Evolutionary conservation across 2,888 invertebrate genomes (phyloP), one percentile per base, ranked within the genome.

Genomic region (Cryptus viduatorius): DNA sequence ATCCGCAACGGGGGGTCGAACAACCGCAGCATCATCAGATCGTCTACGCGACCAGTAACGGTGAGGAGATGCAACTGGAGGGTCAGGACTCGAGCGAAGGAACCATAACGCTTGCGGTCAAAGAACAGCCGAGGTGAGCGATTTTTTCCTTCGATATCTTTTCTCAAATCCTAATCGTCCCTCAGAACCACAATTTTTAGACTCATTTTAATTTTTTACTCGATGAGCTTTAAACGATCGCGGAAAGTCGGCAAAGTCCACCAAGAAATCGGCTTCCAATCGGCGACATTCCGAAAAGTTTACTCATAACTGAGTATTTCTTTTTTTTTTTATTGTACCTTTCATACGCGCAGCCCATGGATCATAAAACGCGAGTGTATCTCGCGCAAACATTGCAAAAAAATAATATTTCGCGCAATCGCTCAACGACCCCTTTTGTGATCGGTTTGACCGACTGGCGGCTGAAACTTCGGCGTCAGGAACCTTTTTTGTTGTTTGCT

Each of bases 71-170:
- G 29, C 89, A 88, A 5, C 86, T 91, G 24, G 90, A 91, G 19
- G 76, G 83, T 86, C 42, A 65, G 48, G 79, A 69, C 46, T 89
- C 29, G 87, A 94, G 31, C 88, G 94, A 94, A 14, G 89, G 94
- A 1, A 91, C 93, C 0, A 94, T 94, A 12, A 92, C 93, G 4
- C 92, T 94, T 4, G 89, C 93, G 8, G 92, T 93, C 83, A 94
- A 92, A 87, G 94, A 86, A 86, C 91, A 85, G 69, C 88, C 87
- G 86, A 94, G 92, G 94, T 94, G 87, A 89, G 92, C 75, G 53
- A 46, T 4, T 19, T 37, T 42, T 37, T 59, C 7, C n/a, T n/a
- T 44, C 14, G 31, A 16, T 16, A 82, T 61, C 16, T 19, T 24
- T 24, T 37, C 37, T 37, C 37, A 7, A 37, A 8, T 5, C 8